A percentile compares a stretch with the other conserved stretches of the same genome.
These are phyloP conservation scores for Dromius quadrimaculatus DNA, from an alignment of 2,888 invertebrate species.

Conservation along the genomic window DNA sequence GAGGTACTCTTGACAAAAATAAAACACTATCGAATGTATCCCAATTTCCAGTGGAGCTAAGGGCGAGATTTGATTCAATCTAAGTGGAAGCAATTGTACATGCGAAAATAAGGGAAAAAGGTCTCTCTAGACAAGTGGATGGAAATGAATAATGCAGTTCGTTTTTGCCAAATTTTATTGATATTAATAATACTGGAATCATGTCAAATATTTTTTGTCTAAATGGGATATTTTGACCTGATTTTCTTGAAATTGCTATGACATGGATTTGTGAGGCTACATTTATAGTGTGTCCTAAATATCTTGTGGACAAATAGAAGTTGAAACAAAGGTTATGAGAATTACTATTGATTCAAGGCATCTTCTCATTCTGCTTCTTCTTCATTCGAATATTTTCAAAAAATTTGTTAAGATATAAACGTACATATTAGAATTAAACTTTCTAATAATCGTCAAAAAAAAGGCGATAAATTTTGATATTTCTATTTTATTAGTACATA, in stretches of 20 bases:
- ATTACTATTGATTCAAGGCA: too few species aligned
- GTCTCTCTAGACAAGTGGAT: conserved; percentile 32
- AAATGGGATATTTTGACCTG: conserved; percentile 4
- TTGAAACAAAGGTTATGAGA: too few species aligned
- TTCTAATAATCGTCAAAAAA: too few species aligned
- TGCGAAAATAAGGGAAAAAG: conserved; percentile 4
- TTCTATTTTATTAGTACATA: too few species aligned
- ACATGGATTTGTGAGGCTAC: background rate
- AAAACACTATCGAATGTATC: background rate
- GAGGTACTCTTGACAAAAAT: conserved; percentile 24
- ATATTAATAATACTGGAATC: conserved; percentile 32
- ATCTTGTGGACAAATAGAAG: too few species aligned
- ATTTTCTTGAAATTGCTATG: background rate
- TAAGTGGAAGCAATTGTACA: background rate
- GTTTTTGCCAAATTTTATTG: conserved; percentile 36
- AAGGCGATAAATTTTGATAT: too few species aligned
- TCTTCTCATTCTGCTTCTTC: too few species aligned
- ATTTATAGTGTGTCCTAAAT: too few species aligned
- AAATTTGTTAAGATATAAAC: too few species aligned
- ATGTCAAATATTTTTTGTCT: conserved; percentile 26
- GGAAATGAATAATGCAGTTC: conserved; percentile 36
- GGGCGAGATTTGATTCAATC: background rate
- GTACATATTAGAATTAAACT: too few species aligned
- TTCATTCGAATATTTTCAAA: too few species aligned
- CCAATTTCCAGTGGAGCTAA: background rate